Conservation (phyloP, 2,113 vertebrate genomes). For the Hemiscyllium ocellatum region DNA sequence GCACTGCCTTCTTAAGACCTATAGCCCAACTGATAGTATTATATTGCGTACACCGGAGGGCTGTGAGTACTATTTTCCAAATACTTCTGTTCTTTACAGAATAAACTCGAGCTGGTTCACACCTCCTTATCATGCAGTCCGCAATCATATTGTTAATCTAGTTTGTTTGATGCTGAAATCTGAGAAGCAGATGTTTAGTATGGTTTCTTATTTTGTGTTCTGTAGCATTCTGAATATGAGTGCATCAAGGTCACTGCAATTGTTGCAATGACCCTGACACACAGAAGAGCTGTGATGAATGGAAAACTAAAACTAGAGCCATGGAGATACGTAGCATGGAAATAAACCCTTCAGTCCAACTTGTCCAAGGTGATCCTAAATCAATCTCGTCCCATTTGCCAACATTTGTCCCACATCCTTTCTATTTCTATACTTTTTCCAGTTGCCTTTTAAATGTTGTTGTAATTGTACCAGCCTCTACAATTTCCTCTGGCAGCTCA, state of each 20-base stretch:
- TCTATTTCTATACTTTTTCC: no score
- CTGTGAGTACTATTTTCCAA: slow-evolving; percentile 61
- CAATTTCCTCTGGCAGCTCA: no score
- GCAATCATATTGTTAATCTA: neutral
- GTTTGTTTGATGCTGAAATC: neutral
- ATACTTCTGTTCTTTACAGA: neutral
- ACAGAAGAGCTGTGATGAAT: neutral
- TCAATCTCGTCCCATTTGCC: no score
- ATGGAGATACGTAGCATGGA: no score
- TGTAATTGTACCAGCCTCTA: no score
- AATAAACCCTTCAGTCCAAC: no score
- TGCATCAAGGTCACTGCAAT: neutral
- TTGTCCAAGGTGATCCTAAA: no score
- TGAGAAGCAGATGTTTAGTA: neutral
- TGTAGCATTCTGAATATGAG: neutral
- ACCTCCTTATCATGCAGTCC: neutral
- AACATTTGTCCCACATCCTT: no score
- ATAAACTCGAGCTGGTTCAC: slow-evolving; percentile 4
- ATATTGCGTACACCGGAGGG: slow-evolving; percentile 82
- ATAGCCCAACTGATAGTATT: slow-evolving; percentile 82
- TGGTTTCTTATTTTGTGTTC: neutral
- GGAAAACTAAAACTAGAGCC: neutral
- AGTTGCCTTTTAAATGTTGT: no score
- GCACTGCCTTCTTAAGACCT: slow-evolving; percentile 77
- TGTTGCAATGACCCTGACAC: neutral